These are phyloP conservation scores for Excalfactoria chinensis DNA, from an alignment of 2,113 vertebrate genomes.

Conservation along the genomic window DNA sequence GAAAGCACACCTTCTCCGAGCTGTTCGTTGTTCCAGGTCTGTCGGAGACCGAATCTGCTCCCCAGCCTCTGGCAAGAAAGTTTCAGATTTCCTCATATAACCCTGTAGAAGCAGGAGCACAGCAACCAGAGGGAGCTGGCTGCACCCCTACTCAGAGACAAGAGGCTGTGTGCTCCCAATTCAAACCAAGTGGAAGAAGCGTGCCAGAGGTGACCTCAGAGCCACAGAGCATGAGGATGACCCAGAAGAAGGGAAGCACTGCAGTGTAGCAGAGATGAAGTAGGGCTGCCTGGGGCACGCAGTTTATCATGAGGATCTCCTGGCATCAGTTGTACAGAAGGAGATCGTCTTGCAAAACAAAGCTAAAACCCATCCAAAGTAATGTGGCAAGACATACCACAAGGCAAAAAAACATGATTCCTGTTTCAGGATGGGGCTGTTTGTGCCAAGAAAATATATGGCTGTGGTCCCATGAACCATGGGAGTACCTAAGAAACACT, in stretches of 20 bases:
- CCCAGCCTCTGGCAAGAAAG: slow-evolving; percentile 14
- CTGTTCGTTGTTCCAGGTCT: slow-evolving; percentile 40
- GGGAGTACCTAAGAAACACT: not conserved
- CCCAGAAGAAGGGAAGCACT: not conserved
- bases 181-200: not conserved
- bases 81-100: slow-evolving; percentile 38
- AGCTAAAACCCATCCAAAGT: not conserved
- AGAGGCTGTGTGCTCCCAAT: rapidly evolving
- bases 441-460: not conserved
- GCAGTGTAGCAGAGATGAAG: not conserved
- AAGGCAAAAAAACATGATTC: not conserved
- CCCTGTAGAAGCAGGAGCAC: not conserved
- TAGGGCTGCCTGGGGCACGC: not conserved
- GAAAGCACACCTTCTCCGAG: slow-evolving; percentile 62
- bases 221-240: rapidly evolving
- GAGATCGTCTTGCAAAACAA: not conserved
- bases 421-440: not conserved
- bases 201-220: not conserved
- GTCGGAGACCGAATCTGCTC: slow-evolving; percentile 20
- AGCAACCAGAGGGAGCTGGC: not conserved
- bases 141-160: not conserved
- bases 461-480: not conserved
- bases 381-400: not conserved
- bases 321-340: not conserved
- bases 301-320: not conserved